Evolutionary conservation across 2,888 invertebrate species (phyloP).

Genomic region (Drosophila maculinotata): DNA sequence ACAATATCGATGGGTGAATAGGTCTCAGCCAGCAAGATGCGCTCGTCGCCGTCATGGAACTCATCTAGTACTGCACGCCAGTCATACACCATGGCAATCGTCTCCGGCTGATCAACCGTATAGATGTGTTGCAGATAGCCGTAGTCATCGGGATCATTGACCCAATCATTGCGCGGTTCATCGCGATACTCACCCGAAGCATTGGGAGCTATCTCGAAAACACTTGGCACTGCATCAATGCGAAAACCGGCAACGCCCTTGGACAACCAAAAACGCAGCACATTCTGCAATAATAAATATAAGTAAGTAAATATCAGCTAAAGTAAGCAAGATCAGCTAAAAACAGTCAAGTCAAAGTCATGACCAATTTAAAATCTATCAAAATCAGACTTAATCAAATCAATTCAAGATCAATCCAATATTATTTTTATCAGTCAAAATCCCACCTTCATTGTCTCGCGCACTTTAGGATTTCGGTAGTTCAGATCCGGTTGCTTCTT

Average conservation of each 20-base stretch:
- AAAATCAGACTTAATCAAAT: too few species aligned
- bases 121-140: constrained; percentile 87
- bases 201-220: constrained; percentile 77
- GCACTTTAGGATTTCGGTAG: constrained; percentile 86
- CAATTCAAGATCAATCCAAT: not conserved
- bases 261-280: constrained; percentile 91
- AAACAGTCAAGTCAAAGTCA: too few species aligned
- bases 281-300: constrained; percentile 81
- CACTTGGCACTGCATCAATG: constrained; percentile 87
- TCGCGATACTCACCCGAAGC: constrained; percentile 81
- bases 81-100: constrained; percentile 87
- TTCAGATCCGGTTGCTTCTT: constrained; percentile 89
- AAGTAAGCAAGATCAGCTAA: too few species aligned
- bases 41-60: constrained; percentile 80
- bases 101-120: constrained; percentile 87
- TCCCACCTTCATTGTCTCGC: constrained; percentile 83
- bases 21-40: constrained; percentile 88
- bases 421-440: not conserved
- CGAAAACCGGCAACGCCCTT: constrained; percentile 93
- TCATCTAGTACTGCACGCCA: constrained; percentile 87
- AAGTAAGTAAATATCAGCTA: too few species aligned
- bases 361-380: not conserved
- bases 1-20: constrained; percentile 86
- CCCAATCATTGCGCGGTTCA: constrained; percentile 86
- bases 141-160: constrained; percentile 86